Evolutionary conservation across 1,140 invertebrate genomes (phyloP), one percentile per base, ranked within the genome.

Genomic region (Drosophila pectinifera): DNA sequence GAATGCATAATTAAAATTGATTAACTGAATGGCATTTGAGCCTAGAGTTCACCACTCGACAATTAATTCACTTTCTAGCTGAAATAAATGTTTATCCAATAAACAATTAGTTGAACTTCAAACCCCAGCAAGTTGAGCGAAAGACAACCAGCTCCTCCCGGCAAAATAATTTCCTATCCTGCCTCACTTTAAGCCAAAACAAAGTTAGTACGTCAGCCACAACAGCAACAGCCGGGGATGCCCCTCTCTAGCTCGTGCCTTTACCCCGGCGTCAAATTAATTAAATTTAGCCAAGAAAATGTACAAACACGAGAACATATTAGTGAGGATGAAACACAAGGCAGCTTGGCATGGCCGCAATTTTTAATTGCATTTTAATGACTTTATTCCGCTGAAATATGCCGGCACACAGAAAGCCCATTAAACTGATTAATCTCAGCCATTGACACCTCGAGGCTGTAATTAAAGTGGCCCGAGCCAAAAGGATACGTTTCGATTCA

Each of bases 351-450:
- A 42, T 31, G 56, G n/a, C 46, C 77, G 51, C 56, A 78, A 76
- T 80, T 88, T 89, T 88, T 88, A 88, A 88, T 88, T 88, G 84
- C 80, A 80, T 89, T 89, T 88, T 88, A 88, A 88, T 88, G 84
- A 80, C 76, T 88, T 89, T 70, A 89, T 86, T 81, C 58, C 64
- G 56, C 45, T 76, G 54, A 73, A 77, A 73, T 80, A 72, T 65
- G 76, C 68, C 59, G 28, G 22, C 45, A 57, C 42, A 82, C 67
- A 85, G 57, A 57, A 51, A 76, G 70, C 59, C 84, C 73, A 89
- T 88, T 89, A 89, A 84, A 80, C 80, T 88, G 84, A 88, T 88
- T 88, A 88, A 74, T 80, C 64, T 65, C 62, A 79, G 83, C 67
- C 62, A 76, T 88, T 89, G 83, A 83, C 84, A 86, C 83, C 79